These are phyloP conservation scores for Caracal caracal DNA, from an alignment of 2,113 vertebrate genomes.

Conservation along the genomic window DNA sequence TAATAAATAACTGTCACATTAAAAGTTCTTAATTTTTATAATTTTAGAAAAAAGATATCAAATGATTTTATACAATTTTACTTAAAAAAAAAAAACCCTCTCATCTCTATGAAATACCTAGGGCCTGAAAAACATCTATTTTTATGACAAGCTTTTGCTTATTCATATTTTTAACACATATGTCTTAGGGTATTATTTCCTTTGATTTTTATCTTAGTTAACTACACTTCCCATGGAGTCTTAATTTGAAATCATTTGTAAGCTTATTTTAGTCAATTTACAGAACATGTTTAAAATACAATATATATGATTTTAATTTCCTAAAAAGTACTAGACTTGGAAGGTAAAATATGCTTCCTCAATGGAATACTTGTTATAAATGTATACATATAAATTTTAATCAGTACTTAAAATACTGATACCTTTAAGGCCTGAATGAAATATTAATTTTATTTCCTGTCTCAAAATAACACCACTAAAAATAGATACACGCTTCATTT, in stretches of 20 bases:
- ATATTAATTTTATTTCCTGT: constrained; percentile 43
- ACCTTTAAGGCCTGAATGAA: constrained; percentile 15
- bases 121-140: neutral
- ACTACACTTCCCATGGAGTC: neutral
- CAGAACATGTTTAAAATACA: neutral
- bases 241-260: constrained; percentile 16
- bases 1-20: neutral
- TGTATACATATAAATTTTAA: neutral
- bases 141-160: neutral
- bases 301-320: neutral
- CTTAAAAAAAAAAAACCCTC: neutral
- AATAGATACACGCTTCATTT: neutral
- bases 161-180: constrained; percentile 9
- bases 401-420: constrained; percentile 22
- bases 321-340: neutral
- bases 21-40: neutral
- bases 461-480: neutral
- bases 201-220: constrained; percentile 24
- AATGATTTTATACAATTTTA: neutral
- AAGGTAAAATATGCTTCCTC: neutral
- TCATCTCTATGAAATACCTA: neutral
- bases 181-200: neutral
- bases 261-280: constrained; percentile 22
- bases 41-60: neutral
- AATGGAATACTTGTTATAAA: constrained; percentile 30